Evolutionary conservation across 1,140 invertebrate species (phyloP), one percentile per base, ranked within the genome.

Genomic region (Meloidogyne hapla): DNA sequence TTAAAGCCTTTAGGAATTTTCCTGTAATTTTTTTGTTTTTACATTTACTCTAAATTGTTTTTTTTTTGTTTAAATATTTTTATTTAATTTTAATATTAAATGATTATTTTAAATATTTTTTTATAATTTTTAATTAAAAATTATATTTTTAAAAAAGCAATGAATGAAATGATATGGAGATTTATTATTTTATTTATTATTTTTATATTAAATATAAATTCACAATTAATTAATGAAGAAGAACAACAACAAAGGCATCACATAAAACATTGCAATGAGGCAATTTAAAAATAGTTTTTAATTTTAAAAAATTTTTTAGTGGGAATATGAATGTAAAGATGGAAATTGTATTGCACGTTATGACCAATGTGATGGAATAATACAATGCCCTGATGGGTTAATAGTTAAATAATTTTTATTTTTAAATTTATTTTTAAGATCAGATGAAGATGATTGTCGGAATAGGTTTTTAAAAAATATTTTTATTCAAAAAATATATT

Each of bases 261-360:
- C 13, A 65, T 33, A 33, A n/a, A 13, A 26, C 38, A 66, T 25
- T 66, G 48, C n/a, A 56, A 56, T 56, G 48, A 56, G 4, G 48
- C n/a, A n/a, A 56, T 56, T 56, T 21, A 13, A 23, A 21, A 26
- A 28, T 2, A 21, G 18, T 48, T n/a, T 18, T 56, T 56, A n/a
- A n/a, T n/a, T 5, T n/a, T n/a, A 56, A n/a, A 56, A 21, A 21
- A 8, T 18, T 48, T 48, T 48, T 48, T n/a, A 75, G 15, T 78
- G 77, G 77, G 33, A 83, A 65, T 83, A 71, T 63, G 38, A 62
- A 87, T 96, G 94, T 84, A 91, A 92, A 74, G 91, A 91, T 42
- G 92, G 91, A 28, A 91, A 96, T 86, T 98, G 95, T 85, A 95
- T 98, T 80, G 94, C 94, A 2, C 92, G 94, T 79, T 96, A 96